Percentiles rank a stretch among this genome's conserved stretches.
These are phyloP conservation scores for Belonocnema kinseyi DNA, from an alignment of 1,140 invertebrate genomes.

Conservation along the genomic window DNA sequence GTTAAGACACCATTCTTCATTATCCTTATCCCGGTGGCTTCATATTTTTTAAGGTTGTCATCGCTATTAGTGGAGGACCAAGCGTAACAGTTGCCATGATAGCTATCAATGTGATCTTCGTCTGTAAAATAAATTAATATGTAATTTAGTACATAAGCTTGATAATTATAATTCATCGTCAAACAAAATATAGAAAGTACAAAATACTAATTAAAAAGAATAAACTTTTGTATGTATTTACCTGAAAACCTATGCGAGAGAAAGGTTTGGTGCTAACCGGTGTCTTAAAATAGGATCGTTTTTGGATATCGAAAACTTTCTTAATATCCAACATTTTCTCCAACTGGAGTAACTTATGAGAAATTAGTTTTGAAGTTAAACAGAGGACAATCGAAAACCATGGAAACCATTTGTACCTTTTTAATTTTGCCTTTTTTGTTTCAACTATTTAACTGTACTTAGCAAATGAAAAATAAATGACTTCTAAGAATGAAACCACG, in stretches of 20 bases:
- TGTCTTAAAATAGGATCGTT: not conserved
- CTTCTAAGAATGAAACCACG: too few species aligned
- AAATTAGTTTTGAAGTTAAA: not conserved
- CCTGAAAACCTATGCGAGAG: not conserved
- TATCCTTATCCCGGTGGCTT: not conserved
- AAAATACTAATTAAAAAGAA: not conserved
- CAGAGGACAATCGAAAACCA: too few species aligned
- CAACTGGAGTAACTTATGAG: not conserved
- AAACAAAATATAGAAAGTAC: not conserved
- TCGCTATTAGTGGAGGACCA: not conserved
- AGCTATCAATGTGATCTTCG: not conserved
- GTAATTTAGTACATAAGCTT: not conserved
- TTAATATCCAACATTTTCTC: not conserved
- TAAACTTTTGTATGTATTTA: not conserved
- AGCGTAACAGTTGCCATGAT: not conserved
- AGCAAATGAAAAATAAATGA: too few species aligned
- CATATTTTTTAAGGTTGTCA: slow-evolving; percentile 1
- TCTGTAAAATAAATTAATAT: not conserved
- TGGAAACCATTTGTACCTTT: too few species aligned
- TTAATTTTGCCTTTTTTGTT: too few species aligned
- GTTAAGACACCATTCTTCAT: not conserved
- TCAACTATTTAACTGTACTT: too few species aligned
- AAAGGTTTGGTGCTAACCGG: slow-evolving; percentile 9
- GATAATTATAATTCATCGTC: not conserved
- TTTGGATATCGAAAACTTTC: not conserved